Base-by-base conservation (phyloP, 1,140 invertebrate species). In the Scylla paramamosain region DNA sequence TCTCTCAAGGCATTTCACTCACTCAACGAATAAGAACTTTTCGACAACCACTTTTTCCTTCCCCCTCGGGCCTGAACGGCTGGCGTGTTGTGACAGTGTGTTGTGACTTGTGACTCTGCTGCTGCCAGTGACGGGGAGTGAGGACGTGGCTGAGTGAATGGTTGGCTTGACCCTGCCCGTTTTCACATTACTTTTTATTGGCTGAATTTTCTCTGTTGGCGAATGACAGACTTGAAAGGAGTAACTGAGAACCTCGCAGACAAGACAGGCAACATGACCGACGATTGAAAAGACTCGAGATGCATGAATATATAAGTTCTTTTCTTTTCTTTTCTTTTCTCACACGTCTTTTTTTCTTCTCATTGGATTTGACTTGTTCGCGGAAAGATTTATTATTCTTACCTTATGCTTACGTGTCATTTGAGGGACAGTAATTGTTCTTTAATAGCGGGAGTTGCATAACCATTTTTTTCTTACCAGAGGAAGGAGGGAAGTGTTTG, bases 131-230 rank as follows among this genome's bases (percentile, higher is more conserved):
- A n/a, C 6, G 67, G 20, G 1, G 67, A 77, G 67, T 25, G 67
- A n/a, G 20, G n/a, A n/a, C 67, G 67, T 77, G 52, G 12, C 67
- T 25, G 25, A 77, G 67, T 77, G 67, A 77, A n/a, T 77, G 67
- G 20, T 16, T 59, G 20, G 25, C 67, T 77, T 77, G 67, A 77
- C 16, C 67, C 67, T 25, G 67, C n/a, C 67, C 67, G 67, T 77
- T 77, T 77, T 77, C 67, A 77, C 20, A 77, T 77, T 77, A n/a
- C 16, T 77, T 77, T 77, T 77, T 77, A 77, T 77, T 77, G 67
- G 67, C 25, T n/a, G 25, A 77, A 77, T 77, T 77, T 77, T 77
- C 67, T 77, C 20, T 77, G 67, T 77, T 77, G 12, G 67, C n/a
- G 67, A 77, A 77, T 77, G 67, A 77, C 67, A 77, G 20, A 77